Evolutionary conservation across 2,113 vertebrate genomes (phyloP).

Genomic region (Microcebus tavaratra): DNA sequence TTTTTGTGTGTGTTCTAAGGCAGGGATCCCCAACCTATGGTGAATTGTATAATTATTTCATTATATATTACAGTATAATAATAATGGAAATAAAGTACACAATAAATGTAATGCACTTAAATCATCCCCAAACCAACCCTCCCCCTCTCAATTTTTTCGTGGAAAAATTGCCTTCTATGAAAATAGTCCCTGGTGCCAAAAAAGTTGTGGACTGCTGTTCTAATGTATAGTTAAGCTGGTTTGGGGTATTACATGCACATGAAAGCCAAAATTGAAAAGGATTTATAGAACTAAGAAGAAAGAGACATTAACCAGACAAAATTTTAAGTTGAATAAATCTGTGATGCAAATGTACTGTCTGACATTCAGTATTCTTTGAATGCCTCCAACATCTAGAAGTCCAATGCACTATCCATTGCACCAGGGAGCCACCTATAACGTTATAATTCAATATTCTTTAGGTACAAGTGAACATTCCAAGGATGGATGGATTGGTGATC

Average conservation of each 20-base stretch:
- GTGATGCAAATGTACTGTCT: background rate
- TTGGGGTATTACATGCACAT: background rate
- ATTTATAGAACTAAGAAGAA: constrained; percentile 5
- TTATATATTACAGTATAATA: no score
- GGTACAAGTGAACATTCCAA: background rate
- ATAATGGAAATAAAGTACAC: no score
- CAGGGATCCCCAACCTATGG: no score
- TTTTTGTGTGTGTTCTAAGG: constrained; percentile 2
- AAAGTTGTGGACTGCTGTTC: background rate
- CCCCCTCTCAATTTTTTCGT: no score
- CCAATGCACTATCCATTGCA: no score
- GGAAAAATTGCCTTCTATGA: no score
- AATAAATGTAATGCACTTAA: no score
- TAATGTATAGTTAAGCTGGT: background rate
- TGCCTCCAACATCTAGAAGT: no score
- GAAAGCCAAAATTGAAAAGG: background rate
- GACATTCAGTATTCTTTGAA: background rate
- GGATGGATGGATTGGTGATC: background rate
- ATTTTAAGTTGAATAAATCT: constrained; percentile 25
- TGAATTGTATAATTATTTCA: no score
- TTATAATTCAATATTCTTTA: background rate
- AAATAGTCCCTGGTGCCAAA: no score
- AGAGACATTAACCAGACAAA: background rate
- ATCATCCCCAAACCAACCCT: no score
- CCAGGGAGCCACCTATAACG: background rate